Evolutionary conservation across 2,888 invertebrate genomes (phyloP), one percentile per base, ranked within the genome.

Genomic region (Macrophya annulata): DNA sequence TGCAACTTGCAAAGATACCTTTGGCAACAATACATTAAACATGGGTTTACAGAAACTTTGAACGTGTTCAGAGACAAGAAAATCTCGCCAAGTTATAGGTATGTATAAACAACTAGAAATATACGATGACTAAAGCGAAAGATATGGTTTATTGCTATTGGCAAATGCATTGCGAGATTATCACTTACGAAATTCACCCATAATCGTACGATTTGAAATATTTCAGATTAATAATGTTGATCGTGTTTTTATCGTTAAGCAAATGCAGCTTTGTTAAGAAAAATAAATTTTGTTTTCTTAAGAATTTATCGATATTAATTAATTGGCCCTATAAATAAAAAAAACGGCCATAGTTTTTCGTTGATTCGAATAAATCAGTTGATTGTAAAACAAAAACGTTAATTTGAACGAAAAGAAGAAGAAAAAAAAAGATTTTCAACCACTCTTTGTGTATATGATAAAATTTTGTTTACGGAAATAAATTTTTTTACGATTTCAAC

Each of bases 161-260:
- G 8, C 55, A 55, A 10, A n/a, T 55, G 55, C 55, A 55, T 6
- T 17, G 55, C n/a, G 51, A 0, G n/a, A 51, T 51, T 51, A 51
- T 51, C 51, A 51, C 51, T 51, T 55, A n/a, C n/a, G 55, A 55
- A 55, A 55, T n/a, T 55, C n/a, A n/a, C 55, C 45, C 45, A 48
- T 9, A 9, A 48, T 48, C 45, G 10, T 48, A 48, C 45, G 10
- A 9, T 0, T 10, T 31, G 31, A 31, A 12, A 48, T 48, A 12
- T 48, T 48, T 48, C 45, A 10, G 45, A 48, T 48, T 12, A 48
- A 48, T 3, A 48, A 48, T 48, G 45, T 48, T 10, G 1, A 48
- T 12, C 45, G 1, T 31, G 1, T 48, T 9, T 12, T 48, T 48
- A 48, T 48, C 45, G 9, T 48, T 3, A 12, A 31, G 31, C 31